Evolutionary conservation across 2,888 invertebrate species (phyloP), one percentile per base, ranked within the genome.

Genomic region (Acleris emargana): DNA sequence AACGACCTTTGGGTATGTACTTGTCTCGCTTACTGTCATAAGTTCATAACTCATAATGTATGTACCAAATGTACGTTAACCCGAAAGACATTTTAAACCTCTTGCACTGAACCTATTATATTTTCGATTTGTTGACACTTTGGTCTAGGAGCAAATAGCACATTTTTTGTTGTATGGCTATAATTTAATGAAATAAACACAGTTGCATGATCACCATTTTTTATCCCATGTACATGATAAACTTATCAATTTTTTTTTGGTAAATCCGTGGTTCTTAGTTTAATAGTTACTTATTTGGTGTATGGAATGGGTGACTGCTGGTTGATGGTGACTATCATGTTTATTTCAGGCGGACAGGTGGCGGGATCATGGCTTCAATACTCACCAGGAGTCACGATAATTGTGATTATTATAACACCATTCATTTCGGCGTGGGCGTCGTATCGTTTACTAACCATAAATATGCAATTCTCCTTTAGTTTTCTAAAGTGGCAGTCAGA

Each of bases 281-380:
- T 57, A 45, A 25, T 16, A 9, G 45, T 45, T 17, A 25, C 20
- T 42, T 17, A 53, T 22, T 47, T 42, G 51, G 22, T 32, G 9
- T 47, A 42, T 42, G 45, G 43, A 25, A 49, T 4, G 58, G 58
- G 53, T 49, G 25, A 7, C 25, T 50, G 45, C 43, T 25, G 43
- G 59, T 20, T 54, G 43, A 59, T 67, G 58, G 58, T 66, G 66
- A 66, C 32, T 52, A 45, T 66, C 66, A 68, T 74, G 76, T 74
- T 73, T 74, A 81, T 89, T 89, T 86, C 89, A 89, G 89, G 76
- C 71, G 76, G 74, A 69, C 74, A 69, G 88, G 88, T 89, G 87
- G 82, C 84, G 84, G 89, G 79, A 71, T 73, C 78, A 71, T 80
- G 71, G 73, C 77, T 75, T 79, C 79, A 81, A 64, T 81, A 78